Base-by-base conservation (phyloP, 2,888 invertebrate species). In the Invenusta paracnida region DNA sequence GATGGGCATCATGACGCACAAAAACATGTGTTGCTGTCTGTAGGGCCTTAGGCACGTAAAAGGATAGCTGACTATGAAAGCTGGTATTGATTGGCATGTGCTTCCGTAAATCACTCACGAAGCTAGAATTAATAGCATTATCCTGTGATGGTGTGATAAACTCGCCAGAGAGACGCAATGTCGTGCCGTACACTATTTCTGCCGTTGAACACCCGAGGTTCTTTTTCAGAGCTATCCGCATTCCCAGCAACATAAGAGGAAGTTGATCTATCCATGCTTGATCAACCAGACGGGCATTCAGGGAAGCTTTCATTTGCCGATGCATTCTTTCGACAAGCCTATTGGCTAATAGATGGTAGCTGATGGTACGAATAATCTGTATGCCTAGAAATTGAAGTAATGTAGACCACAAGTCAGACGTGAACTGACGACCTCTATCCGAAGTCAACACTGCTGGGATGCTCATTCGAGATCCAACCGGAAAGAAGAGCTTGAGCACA, bases 251-350 rank as follows among this genome's bases (percentile, higher is more conserved):
- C 88, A 85, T 89, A 89, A 1, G 88, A 0, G 90, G 90, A 25
- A 92, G 88, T 0, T 87, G 86, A 1, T 88, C 87, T 0, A 87
- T 67, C 90, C 91, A 91, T 31, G 87, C 67, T 11, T 30, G 29
- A 1, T 81, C 83, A n/a, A 28, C 66, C 82, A 84, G 30, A 17
- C 29, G 84, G 2, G 87, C 84, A 85, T 85, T 89, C 27, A 91
- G 87, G 0, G 92, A 90, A 0, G 91, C 89, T 88, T 91, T 92
- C 84, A 92, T 87, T 5, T 89, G 89, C 0, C 92, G 88, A 87
- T 92, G 92, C 85, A 90, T 90, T 0, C 91, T 87, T 87, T 92
- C 91, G 0, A 92, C 89, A 84, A 91, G 88, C 0, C 91, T 91
- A 85, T 92, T 92, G 0, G 90, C 88, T 79, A 89, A 88, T 29